Evolutionary conservation across 1,140 invertebrate species (phyloP).

Genomic region (Zaprionus tsacasi): DNA sequence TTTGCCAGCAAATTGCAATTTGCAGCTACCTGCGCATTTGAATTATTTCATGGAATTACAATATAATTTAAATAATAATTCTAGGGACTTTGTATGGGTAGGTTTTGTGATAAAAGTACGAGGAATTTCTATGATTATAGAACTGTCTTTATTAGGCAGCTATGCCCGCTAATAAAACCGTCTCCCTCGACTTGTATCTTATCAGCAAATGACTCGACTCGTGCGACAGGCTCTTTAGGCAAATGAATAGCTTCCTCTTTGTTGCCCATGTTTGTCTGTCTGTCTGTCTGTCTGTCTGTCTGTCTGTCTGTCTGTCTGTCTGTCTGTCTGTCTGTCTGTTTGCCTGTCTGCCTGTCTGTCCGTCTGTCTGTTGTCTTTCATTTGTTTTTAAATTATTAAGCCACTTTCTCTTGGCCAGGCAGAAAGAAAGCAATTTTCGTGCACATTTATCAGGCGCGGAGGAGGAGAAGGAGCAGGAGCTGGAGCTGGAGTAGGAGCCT

Average conservation of each 20-base stretch:
- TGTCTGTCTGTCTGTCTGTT: not conserved
- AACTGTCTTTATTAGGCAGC: too few relatives aligned
- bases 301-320: not conserved
- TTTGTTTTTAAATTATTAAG: slow-evolving; percentile 63
- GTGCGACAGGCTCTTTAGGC: slow-evolving; percentile 29
- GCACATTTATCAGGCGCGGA: slow-evolving; percentile 34
- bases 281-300: not conserved
- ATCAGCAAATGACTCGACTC: not conserved
- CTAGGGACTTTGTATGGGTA: too few relatives aligned
- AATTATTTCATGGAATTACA: not conserved
- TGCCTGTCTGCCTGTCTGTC: too few relatives aligned
- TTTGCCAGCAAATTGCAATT: not conserved
- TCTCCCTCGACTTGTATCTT: not conserved
- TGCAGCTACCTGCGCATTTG: not conserved
- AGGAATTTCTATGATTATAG: too few relatives aligned
- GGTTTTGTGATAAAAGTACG: too few relatives aligned
- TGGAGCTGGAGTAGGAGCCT: too few relatives aligned
- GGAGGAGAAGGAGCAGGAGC: not conserved
- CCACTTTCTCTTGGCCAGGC: slow-evolving; percentile 39
- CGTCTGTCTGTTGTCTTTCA: slow-evolving; percentile 19
- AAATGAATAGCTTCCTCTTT: slow-evolving; percentile 31
- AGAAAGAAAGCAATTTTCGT: slow-evolving; percentile 37
- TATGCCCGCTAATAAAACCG: not conserved
- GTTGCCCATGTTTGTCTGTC: not conserved
- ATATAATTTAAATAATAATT: too few relatives aligned